Conservation (phyloP, 2,113 vertebrate species). For the Rhinoderma darwinii region DNA sequence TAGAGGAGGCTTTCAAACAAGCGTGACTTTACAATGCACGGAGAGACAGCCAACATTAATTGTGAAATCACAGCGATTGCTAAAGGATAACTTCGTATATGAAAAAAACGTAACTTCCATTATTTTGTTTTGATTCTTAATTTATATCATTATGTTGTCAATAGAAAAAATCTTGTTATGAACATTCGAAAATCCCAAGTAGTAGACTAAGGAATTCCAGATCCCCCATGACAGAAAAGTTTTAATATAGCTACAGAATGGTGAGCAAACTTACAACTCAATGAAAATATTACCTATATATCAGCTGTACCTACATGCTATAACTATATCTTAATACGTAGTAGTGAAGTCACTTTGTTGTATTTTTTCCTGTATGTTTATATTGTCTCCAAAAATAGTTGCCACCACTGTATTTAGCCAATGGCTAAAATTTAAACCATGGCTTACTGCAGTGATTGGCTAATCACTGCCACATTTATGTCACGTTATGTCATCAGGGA, state of each 20-base stretch:
- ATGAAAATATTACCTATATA: not conserved
- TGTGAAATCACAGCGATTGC: slow-evolving; percentile 1
- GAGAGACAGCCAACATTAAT: not conserved
- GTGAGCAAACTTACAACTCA: not conserved
- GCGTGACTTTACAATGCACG: slow-evolving; percentile 9
- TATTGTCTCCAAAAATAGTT: no score
- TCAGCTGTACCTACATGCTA: no score
- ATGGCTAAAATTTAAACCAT: not conserved
- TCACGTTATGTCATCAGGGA: not conserved
- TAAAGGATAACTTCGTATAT: not conserved
- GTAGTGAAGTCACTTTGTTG: no score
- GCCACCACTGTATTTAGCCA: no score
- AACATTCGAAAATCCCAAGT: not conserved
- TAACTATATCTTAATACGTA: no score
- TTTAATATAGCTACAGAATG: not conserved
- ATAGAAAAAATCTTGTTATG: not conserved
- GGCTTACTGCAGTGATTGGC: not conserved
- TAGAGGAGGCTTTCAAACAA: slow-evolving; percentile 28
- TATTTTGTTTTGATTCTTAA: not conserved
- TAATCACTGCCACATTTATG: not conserved
- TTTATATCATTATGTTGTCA: not conserved
- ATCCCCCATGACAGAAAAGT: not conserved
- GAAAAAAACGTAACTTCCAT: not conserved
- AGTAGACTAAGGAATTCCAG: not conserved
- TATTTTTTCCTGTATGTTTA: no score